A percentile compares a stretch with the other conserved stretches of the same genome.
Conservation (phyloP, 1,140 invertebrate species). For the Magallana angulata region DNA sequence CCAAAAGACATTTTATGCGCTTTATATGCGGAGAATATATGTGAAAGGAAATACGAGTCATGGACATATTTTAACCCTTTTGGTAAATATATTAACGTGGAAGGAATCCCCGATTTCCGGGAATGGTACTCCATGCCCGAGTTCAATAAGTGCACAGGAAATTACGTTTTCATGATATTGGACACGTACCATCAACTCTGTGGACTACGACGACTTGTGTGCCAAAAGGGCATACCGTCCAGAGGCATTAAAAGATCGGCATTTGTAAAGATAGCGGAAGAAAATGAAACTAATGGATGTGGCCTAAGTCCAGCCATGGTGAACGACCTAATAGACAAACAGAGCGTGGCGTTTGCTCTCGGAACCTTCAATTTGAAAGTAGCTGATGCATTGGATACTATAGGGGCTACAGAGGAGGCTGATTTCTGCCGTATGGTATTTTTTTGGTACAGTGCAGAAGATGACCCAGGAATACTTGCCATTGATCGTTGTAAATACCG, state of each 20-base stretch:
- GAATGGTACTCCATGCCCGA: slow-evolving; percentile 48
- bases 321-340: slow-evolving; percentile 50
- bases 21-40: slow-evolving; percentile 47
- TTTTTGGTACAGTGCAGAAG: slow-evolving; percentile 46
- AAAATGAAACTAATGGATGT: slow-evolving; percentile 39
- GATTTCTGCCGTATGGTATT: slow-evolving; percentile 35
- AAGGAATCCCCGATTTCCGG: not conserved
- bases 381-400: not conserved
- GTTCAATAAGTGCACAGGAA: not conserved
- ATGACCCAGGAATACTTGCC: slow-evolving; percentile 39
- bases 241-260: slow-evolving; percentile 20
- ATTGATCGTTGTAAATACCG: not conserved
- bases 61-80: slow-evolving; percentile 40
- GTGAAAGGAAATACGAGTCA: not conserved
- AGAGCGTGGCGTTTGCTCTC: slow-evolving; percentile 34
- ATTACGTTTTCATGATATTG: slow-evolving; percentile 42
- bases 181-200: slow-evolving; percentile 52
- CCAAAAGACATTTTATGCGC: slow-evolving; percentile 42
- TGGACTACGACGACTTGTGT: slow-evolving; percentile 41
- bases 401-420: not conserved
- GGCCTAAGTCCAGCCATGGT: slow-evolving; percentile 34
- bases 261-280: slow-evolving; percentile 40
- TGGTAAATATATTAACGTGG: slow-evolving; percentile 14
- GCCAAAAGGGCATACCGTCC: slow-evolving; percentile 35
- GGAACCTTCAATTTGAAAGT: slow-evolving; percentile 34